Conservation (phyloP, 2,113 vertebrate species). For the Tychaedon coryphoeus region DNA sequence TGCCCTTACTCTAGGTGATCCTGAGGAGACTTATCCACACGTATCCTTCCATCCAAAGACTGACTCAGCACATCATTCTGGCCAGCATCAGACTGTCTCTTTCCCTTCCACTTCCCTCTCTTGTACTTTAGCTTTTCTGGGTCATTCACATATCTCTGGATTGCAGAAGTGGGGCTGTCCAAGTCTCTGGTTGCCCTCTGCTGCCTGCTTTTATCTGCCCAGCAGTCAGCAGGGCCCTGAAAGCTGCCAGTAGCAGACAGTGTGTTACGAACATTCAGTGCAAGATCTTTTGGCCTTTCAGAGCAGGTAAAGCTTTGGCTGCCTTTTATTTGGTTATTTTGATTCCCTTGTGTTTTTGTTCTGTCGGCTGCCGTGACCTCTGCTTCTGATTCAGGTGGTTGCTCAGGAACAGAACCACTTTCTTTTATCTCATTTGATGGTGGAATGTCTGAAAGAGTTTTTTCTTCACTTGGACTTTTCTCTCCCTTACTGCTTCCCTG, state of each 20-base stretch:
- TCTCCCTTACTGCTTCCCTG: background rate
- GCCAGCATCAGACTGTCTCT: slow-evolving; percentile 57
- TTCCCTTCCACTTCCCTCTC: slow-evolving; percentile 84
- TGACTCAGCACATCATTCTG: slow-evolving; percentile 63
- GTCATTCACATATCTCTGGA: slow-evolving; percentile 81
- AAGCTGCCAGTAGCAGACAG: slow-evolving; percentile 23
- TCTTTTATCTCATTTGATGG: background rate
- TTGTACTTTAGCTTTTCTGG: slow-evolving; percentile 76
- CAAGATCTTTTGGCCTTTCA: slow-evolving; percentile 58
- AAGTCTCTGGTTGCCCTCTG: slow-evolving; percentile 42
- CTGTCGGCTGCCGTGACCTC: background rate
- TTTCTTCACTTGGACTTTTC: background rate
- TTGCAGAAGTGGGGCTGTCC: slow-evolving; percentile 63
- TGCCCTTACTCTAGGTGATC: slow-evolving; percentile 62
- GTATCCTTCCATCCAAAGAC: slow-evolving; percentile 64
- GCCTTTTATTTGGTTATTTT: slow-evolving; percentile 58
- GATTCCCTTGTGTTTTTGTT: background rate
- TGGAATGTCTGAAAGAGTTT: background rate
- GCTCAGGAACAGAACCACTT: background rate
- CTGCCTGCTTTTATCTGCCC: background rate
- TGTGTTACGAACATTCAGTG: slow-evolving; percentile 37
- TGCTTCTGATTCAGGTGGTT: background rate
- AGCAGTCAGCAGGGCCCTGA: background rate
- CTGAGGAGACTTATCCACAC: background rate
- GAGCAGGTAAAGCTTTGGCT: slow-evolving; percentile 38